phyloP scores from a whole-genome alignment of 2,888 invertebrate genomes.

The Unio delphinus region DNA sequence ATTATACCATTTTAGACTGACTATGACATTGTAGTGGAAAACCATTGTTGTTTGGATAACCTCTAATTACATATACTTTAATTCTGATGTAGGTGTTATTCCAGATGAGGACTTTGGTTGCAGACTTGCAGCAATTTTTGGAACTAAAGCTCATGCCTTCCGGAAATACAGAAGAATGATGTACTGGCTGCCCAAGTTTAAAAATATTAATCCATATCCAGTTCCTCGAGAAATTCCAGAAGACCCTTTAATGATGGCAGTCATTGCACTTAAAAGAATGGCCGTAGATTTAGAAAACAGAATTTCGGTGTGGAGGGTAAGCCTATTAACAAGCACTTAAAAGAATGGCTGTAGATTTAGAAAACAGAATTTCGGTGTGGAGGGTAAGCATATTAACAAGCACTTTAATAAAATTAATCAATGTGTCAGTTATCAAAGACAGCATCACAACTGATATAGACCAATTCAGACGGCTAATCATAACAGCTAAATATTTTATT shows the following conservation, averaged over 20 bases:
- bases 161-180: constrained; percentile 75
- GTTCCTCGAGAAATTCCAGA: constrained; percentile 79
- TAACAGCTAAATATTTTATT: too few species aligned
- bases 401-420: too few species aligned
- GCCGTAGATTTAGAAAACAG: constrained; percentile 84
- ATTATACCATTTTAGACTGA: too few species aligned
- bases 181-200: constrained; percentile 90
- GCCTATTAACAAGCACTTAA: constrained; percentile 78
- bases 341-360: constrained; percentile 87
- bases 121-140: constrained; percentile 88
- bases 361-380: constrained; percentile 75
- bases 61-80: not conserved
- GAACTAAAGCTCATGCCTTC: constrained; percentile 78
- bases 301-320: constrained; percentile 71
- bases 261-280: constrained; percentile 87
- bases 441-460: too few species aligned
- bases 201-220: constrained; percentile 73
- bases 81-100: constrained; percentile 80
- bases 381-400: constrained; percentile 35
- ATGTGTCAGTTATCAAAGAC: too few species aligned
- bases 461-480: too few species aligned
- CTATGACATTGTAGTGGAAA: too few species aligned
- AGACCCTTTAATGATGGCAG: constrained; percentile 84
- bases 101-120: constrained; percentile 92
- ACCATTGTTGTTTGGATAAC: not conserved